Conservation (phyloP, 1,140 invertebrate genomes). For the Goniozus legneri region DNA sequence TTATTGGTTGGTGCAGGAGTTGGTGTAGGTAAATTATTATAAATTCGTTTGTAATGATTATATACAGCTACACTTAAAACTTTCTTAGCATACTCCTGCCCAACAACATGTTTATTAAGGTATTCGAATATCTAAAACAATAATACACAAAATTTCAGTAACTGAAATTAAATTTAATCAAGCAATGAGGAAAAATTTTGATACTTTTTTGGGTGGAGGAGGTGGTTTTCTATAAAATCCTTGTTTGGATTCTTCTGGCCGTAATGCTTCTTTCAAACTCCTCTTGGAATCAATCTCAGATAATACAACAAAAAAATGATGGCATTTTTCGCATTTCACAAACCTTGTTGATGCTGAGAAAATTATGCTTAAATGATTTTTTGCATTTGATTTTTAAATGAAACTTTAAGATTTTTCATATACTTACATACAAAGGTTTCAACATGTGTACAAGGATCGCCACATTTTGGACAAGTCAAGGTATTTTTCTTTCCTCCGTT, state of each 20-base stretch:
- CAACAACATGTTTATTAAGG: conserved; percentile 94
- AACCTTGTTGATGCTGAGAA: conserved; percentile 78
- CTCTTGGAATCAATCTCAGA: conserved; percentile 88
- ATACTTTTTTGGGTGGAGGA: conserved; percentile 86
- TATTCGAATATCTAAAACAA: conserved; percentile 83
- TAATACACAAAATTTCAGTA: neutral
- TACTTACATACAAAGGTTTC: conserved; percentile 92
- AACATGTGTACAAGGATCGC: conserved; percentile 92
- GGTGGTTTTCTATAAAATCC: conserved; percentile 75
- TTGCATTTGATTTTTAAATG: conserved; percentile 1
- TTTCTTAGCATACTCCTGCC: conserved; percentile 97
- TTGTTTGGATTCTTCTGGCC: conserved; percentile 57
- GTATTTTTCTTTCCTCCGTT: conserved; percentile 62
- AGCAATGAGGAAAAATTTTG: conserved; percentile 1
- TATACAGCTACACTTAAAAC: conserved; percentile 98
- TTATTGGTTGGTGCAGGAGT: conserved; percentile 47
- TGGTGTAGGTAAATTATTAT: conserved; percentile 80
- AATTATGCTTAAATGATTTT: neutral
- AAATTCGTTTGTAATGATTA: conserved; percentile 98
- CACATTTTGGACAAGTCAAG: conserved; percentile 89
- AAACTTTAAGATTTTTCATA: conserved; percentile 4
- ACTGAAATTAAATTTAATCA: conserved; percentile 2
- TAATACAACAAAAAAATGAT: conserved; percentile 96
- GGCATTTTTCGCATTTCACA: conserved; percentile 97
- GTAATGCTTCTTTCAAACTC: conserved; percentile 74